Evolutionary conservation across 2,888 invertebrate genomes (phyloP).

Genomic region (Ariolimax columbianus): DNA sequence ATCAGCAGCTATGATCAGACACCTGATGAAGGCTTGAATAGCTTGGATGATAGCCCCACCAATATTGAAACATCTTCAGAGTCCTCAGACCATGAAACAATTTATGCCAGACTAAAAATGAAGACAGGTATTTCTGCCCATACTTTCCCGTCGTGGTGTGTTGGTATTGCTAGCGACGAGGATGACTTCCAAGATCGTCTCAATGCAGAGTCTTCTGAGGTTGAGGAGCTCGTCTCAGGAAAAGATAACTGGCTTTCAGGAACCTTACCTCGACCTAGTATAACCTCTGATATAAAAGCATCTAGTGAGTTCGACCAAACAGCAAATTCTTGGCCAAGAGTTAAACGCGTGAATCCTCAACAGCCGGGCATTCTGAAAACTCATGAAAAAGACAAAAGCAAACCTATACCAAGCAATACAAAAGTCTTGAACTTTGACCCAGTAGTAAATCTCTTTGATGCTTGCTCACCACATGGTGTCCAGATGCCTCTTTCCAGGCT

Average conservation of each 20-base stretch:
- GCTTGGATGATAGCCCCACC: conserved; percentile 30
- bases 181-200: conserved; percentile 52
- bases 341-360: conserved; percentile 52
- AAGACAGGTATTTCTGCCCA: conserved; percentile 71
- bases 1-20: neutral
- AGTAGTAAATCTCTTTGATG: conserved; percentile 69
- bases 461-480: conserved; percentile 60
- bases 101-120: conserved; percentile 68
- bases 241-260: conserved; percentile 49
- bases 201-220: conserved; percentile 43
- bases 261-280: conserved; percentile 50
- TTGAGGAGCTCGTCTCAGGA: conserved; percentile 44
- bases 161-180: conserved; percentile 62
- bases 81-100: conserved; percentile 72
- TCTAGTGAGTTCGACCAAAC: conserved; percentile 51
- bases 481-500: conserved; percentile 64
- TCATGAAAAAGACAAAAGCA: conserved; percentile 61
- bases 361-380: conserved; percentile 69
- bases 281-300: conserved; percentile 35
- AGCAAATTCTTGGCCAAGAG: conserved; percentile 71
- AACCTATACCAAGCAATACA: conserved; percentile 44
- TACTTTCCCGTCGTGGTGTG: conserved; percentile 70
- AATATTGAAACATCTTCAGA: conserved; percentile 59
- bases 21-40: conserved; percentile 20
- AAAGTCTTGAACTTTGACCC: conserved; percentile 73